Evolutionary conservation across 2,113 vertebrate genomes (phyloP), one percentile per base, ranked within the genome.

Genomic region (Pogonocichla stellata): DNA sequence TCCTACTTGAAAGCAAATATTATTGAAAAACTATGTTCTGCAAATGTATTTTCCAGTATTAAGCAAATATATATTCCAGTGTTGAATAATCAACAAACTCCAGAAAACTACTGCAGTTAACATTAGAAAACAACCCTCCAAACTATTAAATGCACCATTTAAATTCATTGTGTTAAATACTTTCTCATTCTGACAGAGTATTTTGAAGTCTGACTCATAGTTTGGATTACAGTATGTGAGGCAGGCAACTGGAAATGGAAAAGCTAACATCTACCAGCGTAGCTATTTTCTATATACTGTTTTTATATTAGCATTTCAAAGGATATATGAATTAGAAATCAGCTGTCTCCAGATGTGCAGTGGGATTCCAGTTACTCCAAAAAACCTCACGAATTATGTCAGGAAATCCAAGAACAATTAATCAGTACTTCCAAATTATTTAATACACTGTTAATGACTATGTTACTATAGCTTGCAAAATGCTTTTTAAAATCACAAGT

Each of bases 181-280:
- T 87, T 90, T 89, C 80, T 78, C 72, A 83, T 89, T 90, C 61
- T 92, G 94, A 96, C 85, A 71, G 51, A 78, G 79, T 88, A 93
- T 95, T 98, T 90, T 96, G 91, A 96, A 97, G 93, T 56, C 80
- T 94, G 94, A 97, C 77, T 97, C 95, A 97, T 4, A 94, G 83
- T 91, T 77, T 92, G 60, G 75, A 96, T 92, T 94, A 91, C n/a
- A 92, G 80, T 69, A 94, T 74, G 96, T 74, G 69, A 90, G 90
- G 71, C 65, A 97, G 85, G 90, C 93, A 97, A 96, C 56, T 85
- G 75, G 60, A 92, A 91, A 74, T 58, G 84, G 81, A 83, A 92
- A 80, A 72, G 47, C 34, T 95, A 87, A 94, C 82, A 77, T 74
- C 74, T 48, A 28, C 78, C 92, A 91, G 90, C 85, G 58, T 69